Percentiles rank a stretch among this genome's conserved stretches.
These are phyloP conservation scores for Anguilla anguilla DNA, from an alignment of 2,797 vertebrate genomes.

Conservation along the genomic window DNA sequence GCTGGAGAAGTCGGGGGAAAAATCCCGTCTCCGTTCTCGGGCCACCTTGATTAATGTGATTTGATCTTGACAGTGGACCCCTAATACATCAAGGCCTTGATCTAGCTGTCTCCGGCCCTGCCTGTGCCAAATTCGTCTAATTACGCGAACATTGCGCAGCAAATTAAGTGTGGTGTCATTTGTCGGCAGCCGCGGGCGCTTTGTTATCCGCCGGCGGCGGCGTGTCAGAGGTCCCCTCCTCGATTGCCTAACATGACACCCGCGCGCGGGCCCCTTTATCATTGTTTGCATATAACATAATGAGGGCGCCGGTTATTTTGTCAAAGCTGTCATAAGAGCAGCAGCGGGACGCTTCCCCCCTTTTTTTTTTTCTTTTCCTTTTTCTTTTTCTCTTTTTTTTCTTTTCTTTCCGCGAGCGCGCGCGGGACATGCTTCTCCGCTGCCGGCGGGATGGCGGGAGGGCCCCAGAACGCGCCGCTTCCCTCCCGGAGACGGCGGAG, in stretches of 20 bases:
- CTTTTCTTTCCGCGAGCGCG: slow-evolving; percentile 24
- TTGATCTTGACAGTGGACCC: slow-evolving; percentile 68
- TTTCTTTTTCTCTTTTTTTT: slow-evolving; percentile 6
- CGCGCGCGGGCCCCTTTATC: slow-evolving; percentile 65
- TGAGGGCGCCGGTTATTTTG: slow-evolving; percentile 64
- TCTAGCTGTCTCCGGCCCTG: slow-evolving; percentile 66
- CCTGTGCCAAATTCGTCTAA: slow-evolving; percentile 74
- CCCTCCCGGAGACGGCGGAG: background rate
- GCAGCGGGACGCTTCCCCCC: slow-evolving; percentile 41
- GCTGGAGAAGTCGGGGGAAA: slow-evolving; percentile 56
- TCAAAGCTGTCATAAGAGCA: slow-evolving; percentile 61
- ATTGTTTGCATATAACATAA: slow-evolving; percentile 77
- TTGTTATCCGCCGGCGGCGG: slow-evolving; percentile 68
- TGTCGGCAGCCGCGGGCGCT: slow-evolving; percentile 68
- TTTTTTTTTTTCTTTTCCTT: background rate
- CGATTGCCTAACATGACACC: slow-evolving; percentile 76
- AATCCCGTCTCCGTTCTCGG: slow-evolving; percentile 61
- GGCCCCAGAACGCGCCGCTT: background rate
- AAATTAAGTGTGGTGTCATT: slow-evolving; percentile 77
- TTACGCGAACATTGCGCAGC: slow-evolving; percentile 74
- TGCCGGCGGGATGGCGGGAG: slow-evolving; percentile 15
- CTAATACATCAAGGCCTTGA: slow-evolving; percentile 80
- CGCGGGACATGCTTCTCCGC: slow-evolving; percentile 4
- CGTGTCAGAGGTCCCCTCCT: slow-evolving; percentile 74
- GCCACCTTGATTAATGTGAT: slow-evolving; percentile 82